phyloP scores from a whole-genome alignment of 2,113 vertebrate species.

The Grallaria varia region DNA sequence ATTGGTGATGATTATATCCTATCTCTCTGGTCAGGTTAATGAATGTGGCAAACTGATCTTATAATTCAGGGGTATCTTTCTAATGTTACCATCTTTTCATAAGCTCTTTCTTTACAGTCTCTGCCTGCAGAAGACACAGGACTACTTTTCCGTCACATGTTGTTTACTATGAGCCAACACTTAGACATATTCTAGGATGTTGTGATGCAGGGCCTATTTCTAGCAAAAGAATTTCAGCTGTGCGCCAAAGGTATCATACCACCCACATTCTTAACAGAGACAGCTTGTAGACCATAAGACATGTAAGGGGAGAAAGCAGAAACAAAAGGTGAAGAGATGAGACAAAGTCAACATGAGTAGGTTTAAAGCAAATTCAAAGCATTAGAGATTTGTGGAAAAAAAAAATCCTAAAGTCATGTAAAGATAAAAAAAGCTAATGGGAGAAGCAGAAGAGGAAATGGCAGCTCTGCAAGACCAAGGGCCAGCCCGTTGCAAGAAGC shows the following conservation, averaged over 20 bases:
- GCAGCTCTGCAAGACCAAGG: background rate
- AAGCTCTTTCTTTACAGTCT: too few relatives aligned
- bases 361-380: background rate
- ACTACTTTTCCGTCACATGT: background rate
- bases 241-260: background rate
- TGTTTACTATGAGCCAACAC: background rate
- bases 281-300: background rate
- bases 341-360: background rate
- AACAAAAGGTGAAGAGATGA: background rate
- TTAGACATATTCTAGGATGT: background rate
- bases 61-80: too few relatives aligned
- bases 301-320: background rate
- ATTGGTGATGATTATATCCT: too few relatives aligned
- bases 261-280: background rate
- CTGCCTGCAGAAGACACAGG: too few relatives aligned
- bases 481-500: background rate
- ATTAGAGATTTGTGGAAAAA: background rate
- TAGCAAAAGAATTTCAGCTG: background rate
- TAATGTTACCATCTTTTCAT: too few relatives aligned
- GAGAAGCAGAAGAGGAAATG: background rate
- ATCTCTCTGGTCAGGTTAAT: too few relatives aligned
- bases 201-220: background rate
- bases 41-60: too few relatives aligned
- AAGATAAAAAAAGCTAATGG: background rate
- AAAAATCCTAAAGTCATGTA: rapidly evolving